Percentiles rank a stretch among this genome's conserved stretches.
These are phyloP conservation scores for Drosophila paranaensis DNA, from an alignment of 2,888 invertebrate genomes.

Conservation along the genomic window DNA sequence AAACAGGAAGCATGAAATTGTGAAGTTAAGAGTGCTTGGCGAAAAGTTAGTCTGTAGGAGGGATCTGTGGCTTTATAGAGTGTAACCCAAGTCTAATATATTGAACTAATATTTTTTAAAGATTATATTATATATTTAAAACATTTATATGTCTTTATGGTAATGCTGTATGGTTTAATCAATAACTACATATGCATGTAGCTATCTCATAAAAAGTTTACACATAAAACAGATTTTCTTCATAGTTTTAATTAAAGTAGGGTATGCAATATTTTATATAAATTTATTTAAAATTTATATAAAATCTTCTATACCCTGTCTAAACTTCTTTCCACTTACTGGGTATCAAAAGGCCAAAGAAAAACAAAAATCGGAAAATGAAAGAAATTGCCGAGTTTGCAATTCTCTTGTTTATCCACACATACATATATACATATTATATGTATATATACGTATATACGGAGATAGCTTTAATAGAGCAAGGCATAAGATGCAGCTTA, in stretches of 20 bases:
- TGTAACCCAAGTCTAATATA: not conserved
- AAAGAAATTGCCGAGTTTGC: constrained; percentile 2
- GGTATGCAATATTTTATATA: too few relatives aligned
- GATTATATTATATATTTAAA: too few relatives aligned
- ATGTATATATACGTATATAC: not conserved
- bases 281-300: not conserved
- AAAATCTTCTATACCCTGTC: not conserved
- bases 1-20: constrained; percentile 17
- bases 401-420: not conserved
- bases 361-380: constrained; percentile 42
- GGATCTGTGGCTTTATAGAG: not conserved
- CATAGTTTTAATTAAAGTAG: too few relatives aligned
- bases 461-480: constrained; percentile 14
- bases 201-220: too few relatives aligned
- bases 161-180: too few relatives aligned
- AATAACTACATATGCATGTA: too few relatives aligned
- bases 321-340: fast-evolving
- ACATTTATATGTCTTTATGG: too few relatives aligned
- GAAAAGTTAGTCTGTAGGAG: not conserved
- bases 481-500: constrained; percentile 31
- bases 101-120: not conserved
- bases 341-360: constrained; percentile 28
- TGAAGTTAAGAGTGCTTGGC: not conserved
- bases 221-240: not conserved
- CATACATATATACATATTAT: not conserved